A percentile compares a stretch with the other conserved stretches of the same genome.
phyloP scores from a whole-genome alignment of 2,888 invertebrate genomes.

The Macropis europaea region DNA sequence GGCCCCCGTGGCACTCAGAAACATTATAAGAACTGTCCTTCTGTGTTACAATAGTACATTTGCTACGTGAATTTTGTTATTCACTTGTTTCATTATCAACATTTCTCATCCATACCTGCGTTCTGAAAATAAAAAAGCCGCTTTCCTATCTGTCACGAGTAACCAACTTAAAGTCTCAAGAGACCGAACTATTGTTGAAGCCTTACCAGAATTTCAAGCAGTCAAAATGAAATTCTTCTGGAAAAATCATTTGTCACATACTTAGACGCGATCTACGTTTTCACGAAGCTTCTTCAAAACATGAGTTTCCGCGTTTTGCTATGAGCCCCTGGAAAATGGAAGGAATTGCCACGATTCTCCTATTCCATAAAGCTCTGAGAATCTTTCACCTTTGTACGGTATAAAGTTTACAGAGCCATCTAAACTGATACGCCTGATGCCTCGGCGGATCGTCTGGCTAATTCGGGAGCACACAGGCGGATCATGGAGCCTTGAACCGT shows the following conservation, averaged over 20 bases:
- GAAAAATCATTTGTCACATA: not conserved
- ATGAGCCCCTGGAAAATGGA: too few relatives aligned
- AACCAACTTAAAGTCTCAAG: too few relatives aligned
- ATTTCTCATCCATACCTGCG: too few relatives aligned
- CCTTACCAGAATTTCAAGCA: not conserved
- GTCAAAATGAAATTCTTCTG: too few relatives aligned
- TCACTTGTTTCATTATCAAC: too few relatives aligned
- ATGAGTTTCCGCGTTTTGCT: not conserved
- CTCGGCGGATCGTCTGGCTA: conserved; percentile 50
- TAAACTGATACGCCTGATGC: conserved; percentile 57
- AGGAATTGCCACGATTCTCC: not conserved
- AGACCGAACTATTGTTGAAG: not conserved
- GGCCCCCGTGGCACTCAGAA: too few relatives aligned
- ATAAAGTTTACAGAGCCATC: conserved; percentile 52
- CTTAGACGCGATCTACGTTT: not conserved
- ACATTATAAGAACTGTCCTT: too few relatives aligned
- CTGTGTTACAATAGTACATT: too few relatives aligned
- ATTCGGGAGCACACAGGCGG: conserved; percentile 57
- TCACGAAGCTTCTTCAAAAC: not conserved
- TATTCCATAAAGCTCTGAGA: conserved; percentile 5
- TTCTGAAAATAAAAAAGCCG: too few relatives aligned
- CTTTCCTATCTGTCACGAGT: too few relatives aligned
- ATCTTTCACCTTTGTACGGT: conserved; percentile 47
- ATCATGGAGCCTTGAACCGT: conserved; percentile 54
- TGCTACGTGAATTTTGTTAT: too few relatives aligned